These are phyloP conservation scores for Malacoraja senta DNA, from an alignment of 2,797 vertebrate genomes.

Conservation along the genomic window DNA sequence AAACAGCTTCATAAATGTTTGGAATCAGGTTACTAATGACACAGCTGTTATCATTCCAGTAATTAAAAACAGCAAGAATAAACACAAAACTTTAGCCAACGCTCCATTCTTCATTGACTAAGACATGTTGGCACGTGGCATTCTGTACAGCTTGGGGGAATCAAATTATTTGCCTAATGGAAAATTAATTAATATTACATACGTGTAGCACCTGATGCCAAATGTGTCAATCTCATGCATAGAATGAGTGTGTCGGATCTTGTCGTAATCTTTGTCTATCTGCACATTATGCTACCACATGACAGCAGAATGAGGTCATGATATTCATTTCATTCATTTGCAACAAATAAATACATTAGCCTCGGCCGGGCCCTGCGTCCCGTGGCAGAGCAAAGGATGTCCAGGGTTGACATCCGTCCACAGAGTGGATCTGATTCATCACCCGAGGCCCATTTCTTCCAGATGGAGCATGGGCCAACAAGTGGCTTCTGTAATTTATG, in stretches of 20 bases:
- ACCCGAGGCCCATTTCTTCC: no score
- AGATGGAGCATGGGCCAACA: no score
- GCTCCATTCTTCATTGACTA: background rate
- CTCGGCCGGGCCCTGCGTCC: no score
- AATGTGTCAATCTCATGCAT: background rate
- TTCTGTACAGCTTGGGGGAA: background rate
- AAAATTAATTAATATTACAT: background rate
- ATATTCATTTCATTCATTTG: background rate
- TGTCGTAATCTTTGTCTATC: background rate
- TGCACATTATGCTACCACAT: background rate
- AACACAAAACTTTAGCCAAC: background rate
- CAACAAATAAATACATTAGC: background rate
- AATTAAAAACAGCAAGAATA: background rate
- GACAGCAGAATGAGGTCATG: background rate
- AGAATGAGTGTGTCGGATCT: background rate
- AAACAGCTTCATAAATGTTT: background rate
- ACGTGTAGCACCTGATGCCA: background rate
- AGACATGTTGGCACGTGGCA: background rate
- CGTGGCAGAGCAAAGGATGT: no score
- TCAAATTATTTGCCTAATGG: background rate
- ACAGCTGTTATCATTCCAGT: background rate
- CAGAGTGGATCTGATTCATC: no score
- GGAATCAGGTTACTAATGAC: background rate
- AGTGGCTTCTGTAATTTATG: no score
- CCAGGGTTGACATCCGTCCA: no score